Evolutionary conservation across 1,140 invertebrate genomes (phyloP).

Genomic region (Drosophila erecta): DNA sequence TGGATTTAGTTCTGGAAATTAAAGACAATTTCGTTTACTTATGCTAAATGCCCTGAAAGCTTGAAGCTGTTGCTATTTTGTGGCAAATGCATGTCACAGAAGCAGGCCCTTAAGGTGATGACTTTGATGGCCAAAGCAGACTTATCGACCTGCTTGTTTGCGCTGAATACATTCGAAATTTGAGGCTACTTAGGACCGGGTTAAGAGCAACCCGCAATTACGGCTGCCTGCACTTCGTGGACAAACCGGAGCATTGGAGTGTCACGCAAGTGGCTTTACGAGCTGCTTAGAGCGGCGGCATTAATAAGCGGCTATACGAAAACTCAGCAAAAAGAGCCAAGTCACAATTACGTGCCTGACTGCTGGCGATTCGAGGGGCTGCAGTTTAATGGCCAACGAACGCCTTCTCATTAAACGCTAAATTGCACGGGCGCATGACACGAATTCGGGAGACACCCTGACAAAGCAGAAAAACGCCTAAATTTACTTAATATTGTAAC

Average conservation of each 20-base stretch:
- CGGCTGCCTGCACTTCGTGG: constrained; percentile 15
- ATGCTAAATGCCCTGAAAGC: too few species aligned
- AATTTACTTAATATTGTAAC: constrained; percentile 70
- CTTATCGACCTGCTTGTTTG: constrained; percentile 45
- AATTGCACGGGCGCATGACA: constrained; percentile 78
- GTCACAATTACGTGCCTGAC: constrained; percentile 65
- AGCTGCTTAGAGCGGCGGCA: constrained; percentile 64
- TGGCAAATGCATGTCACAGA: constrained; percentile 21
- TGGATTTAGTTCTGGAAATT: too few species aligned
- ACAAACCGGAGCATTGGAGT: constrained; percentile 48
- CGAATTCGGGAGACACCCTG: constrained; percentile 54
- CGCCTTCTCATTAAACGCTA: constrained; percentile 82
- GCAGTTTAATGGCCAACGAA: constrained; percentile 76
- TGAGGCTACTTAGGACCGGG: constrained; percentile 32
- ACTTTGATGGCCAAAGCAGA: constrained; percentile 18
- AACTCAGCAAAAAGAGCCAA: constrained; percentile 62
- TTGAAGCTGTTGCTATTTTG: not conserved
- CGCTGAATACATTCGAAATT: constrained; percentile 23
- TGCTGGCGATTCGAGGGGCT: constrained; percentile 13
- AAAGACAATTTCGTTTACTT: not conserved
- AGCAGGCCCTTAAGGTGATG: constrained; percentile 23
- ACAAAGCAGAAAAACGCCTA: constrained; percentile 47
- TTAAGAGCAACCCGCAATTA: constrained; percentile 50
- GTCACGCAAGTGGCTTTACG: constrained; percentile 61
- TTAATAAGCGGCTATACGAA: constrained; percentile 64